These are phyloP conservation scores for Lanistes nyassanus DNA, from an alignment of 1,140 invertebrate species.

Conservation along the genomic window DNA sequence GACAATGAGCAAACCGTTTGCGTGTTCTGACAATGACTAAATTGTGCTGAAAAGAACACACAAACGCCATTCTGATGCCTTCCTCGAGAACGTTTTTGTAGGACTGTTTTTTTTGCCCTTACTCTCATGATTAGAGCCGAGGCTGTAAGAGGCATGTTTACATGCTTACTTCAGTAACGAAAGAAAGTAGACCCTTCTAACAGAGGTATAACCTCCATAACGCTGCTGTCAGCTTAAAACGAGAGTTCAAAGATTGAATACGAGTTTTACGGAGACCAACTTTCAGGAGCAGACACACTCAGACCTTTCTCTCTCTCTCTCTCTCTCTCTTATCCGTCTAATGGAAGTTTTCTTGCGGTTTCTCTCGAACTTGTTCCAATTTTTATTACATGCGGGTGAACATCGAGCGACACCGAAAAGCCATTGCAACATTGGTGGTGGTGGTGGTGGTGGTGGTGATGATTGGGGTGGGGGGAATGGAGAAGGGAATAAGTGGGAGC, in stretches of 20 bases:
- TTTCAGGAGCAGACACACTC: background rate
- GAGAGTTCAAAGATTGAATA: background rate
- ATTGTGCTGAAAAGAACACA: too few species aligned
- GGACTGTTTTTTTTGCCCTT: too few species aligned
- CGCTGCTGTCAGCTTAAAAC: too few species aligned
- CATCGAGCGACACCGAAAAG: background rate
- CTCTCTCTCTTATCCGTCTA: background rate
- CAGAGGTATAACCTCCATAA: too few species aligned
- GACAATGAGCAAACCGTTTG: too few species aligned
- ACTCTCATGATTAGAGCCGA: too few species aligned
- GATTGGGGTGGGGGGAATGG: slow-evolving; percentile 7
- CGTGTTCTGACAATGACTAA: too few species aligned
- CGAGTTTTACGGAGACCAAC: background rate
- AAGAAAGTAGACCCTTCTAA: too few species aligned
- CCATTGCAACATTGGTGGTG: background rate
- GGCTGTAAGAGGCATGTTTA: too few species aligned
- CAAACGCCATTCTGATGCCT: too few species aligned
- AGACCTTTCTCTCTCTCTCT: background rate
- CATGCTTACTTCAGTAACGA: too few species aligned
- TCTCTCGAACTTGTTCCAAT: background rate
- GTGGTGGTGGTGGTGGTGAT: background rate
- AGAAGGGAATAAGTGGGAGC: background rate
- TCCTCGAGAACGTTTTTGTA: too few species aligned
- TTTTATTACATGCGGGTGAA: background rate
- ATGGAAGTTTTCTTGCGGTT: background rate